Conservation (phyloP, 2,888 invertebrate genomes). For the Coelogynopora nodosa region DNA sequence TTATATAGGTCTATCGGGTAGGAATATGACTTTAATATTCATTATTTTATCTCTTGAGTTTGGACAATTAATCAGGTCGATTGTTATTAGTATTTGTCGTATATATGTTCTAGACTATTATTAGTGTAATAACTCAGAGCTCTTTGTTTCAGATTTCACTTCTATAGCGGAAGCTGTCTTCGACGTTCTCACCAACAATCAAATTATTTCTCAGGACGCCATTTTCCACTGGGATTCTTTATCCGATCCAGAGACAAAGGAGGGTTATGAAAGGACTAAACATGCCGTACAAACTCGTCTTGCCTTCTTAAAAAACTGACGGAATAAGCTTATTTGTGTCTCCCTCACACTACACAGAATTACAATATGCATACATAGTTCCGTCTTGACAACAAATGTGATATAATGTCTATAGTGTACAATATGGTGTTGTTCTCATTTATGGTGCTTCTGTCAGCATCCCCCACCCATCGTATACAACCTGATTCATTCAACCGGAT, state of each 20-base stretch:
- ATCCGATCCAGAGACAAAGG: background rate
- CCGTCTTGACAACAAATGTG: slow-evolving; percentile 18
- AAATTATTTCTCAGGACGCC: background rate
- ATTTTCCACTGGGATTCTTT: background rate
- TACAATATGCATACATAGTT: background rate
- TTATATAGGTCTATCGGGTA: no score
- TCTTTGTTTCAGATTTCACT: background rate
- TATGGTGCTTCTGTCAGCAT: slow-evolving; percentile 7
- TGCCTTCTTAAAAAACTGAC: slow-evolving; percentile 7
- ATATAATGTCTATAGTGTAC: slow-evolving; percentile 27
- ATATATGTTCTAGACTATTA: no score
- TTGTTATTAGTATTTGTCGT: no score
- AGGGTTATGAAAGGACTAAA: slow-evolving; percentile 5
- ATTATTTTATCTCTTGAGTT: no score
- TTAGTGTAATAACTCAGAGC: no score
- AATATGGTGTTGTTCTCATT: slow-evolving; percentile 26
- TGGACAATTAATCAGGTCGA: no score
- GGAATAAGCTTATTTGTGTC: background rate
- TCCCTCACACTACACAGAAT: background rate
- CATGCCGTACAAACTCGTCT: background rate
- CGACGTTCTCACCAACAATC: background rate
- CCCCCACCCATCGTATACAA: no score
- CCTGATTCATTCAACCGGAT: no score
- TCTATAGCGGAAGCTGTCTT: slow-evolving; percentile 7
- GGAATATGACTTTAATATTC: no score